A percentile compares a stretch with the other conserved stretches of the same genome.
Conservation (phyloP, 2,113 vertebrate genomes). For the Menidia beryllina region DNA sequence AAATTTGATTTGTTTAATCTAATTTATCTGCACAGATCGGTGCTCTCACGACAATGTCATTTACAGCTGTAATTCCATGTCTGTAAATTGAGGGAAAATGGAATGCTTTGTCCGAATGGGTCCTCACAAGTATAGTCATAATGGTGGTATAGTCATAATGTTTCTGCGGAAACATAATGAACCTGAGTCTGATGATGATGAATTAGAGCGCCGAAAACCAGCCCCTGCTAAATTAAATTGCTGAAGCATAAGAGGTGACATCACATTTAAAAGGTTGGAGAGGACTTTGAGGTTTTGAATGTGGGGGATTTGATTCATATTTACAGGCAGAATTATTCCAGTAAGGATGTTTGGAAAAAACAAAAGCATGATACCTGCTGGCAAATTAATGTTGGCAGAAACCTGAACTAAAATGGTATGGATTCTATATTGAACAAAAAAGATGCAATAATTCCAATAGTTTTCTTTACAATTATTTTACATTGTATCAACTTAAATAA, state of each 20-base stretch:
- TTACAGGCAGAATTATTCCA: not conserved
- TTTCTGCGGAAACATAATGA: constrained; percentile 61
- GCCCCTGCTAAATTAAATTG: constrained; percentile 59
- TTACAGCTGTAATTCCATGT: not conserved
- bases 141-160: constrained; percentile 16
- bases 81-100: constrained; percentile 20
- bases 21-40: not conserved
- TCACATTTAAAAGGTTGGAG: constrained; percentile 36
- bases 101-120: not conserved
- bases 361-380: too few relatives aligned
- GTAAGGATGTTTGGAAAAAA: not conserved
- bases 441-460: not conserved
- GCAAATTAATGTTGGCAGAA: too few relatives aligned
- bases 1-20: constrained; percentile 8
- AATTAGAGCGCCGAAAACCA: constrained; percentile 42
- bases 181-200: constrained; percentile 46
- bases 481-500: not conserved
- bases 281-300: constrained; percentile 7
- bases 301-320: not conserved
- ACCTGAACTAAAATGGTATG: too few relatives aligned
- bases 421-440: not conserved
- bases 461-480: not conserved
- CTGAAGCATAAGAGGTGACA: constrained; percentile 54
- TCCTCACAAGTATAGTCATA: constrained; percentile 3
- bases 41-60: constrained; percentile 27